Evolutionary conservation across 2,888 invertebrate genomes (phyloP), one percentile per base, ranked within the genome.

Genomic region (Ephialtes manifestator): DNA sequence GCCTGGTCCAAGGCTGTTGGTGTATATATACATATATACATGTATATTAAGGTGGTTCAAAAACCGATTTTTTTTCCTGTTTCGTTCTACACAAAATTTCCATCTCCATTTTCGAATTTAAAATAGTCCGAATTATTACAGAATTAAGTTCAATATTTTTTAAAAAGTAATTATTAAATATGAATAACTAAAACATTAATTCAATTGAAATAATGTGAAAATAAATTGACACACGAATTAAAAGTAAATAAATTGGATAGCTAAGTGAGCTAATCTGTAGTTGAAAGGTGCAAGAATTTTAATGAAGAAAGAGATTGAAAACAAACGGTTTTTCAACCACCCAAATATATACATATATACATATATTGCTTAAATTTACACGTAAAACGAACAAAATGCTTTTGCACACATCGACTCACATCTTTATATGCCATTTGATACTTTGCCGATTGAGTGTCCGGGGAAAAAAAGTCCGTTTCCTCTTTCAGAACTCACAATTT

Each of bases 1-100:
- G 72, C 76, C 68, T 85, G 53, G 80, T 65, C 60, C 76, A 79
- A 39, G 76, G 83, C 80, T 76, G n/a, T n/a, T n/a, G n/a, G n/a
- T n/a, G n/a, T n/a, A n/a, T n/a, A n/a, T n/a, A n/a, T n/a, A n/a
- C 48, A 39, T 7, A 2, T 15, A 13, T 13, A 13, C 28, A 28
- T 28, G 4, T 58, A 28, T 28, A 2, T 28, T 5, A 1, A 15
- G 8, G 13, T 15, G 46, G 46, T 46, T 46, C 2, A 46, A 43
- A 43, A 10, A 43, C 4, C 43, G 15, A 2, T 18, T 53, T 18
- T 53, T 53, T 15, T 20, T 2, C 15, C 15, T 46, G 3, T 53
- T 53, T n/a, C n/a, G 51, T 53, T 53, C 7, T 15, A n/a, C 15
- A 48, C 48, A 39, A 8, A 39, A 7, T 39, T 39, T 8, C 5